Base-by-base conservation (phyloP, 2,797 vertebrate species). In the Chanos chanos region DNA sequence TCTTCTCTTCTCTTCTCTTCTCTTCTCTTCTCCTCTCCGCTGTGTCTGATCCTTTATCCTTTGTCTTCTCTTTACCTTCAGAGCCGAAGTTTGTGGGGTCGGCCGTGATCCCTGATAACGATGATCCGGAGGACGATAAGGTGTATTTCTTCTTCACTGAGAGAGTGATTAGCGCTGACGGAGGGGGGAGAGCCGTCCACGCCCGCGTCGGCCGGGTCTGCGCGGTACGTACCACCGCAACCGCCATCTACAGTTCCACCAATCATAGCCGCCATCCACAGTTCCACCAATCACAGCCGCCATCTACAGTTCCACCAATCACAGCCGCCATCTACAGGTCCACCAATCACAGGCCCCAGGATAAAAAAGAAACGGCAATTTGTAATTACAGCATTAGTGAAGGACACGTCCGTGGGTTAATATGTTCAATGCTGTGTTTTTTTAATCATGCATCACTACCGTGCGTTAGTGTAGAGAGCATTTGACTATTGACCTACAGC, bases 61-160 rank as follows among this genome's bases (percentile, higher is more conserved):
- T 40, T 50, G 15, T 39, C 9, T 33, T 4, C 48, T 9, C 21
- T 13, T 30, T 22, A 41, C 10, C 33, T 25, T 10, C 75, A 99
- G 96, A 96, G 68, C 94, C 96, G 5, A 96, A 91, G 77, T 98
- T 98, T 10, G 90, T 98, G 64, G 92, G 90, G 16, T 93, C 94
- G 0, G 91, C 89, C 19, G 81, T 95, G 80, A 93, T 99, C 68
- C 93, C 95, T 13, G 96, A 99, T 79, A 98, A 97, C 2, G 93
- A 97, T 40, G 96, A 98, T 76, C 88, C 78, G 0, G 92, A 96
- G 5, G 97, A 99, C 68, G 94, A 97, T 70, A 99, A 99, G 85
- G 87, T 96, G 1, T 99, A 98, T 82, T 96, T 95, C 82, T 99
- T 99, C 86, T 99, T 97, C 72, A 97, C 94, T 3, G 97, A 99